Base-by-base conservation (phyloP, 2,113 vertebrate species). In the Mastomys coucha region DNA sequence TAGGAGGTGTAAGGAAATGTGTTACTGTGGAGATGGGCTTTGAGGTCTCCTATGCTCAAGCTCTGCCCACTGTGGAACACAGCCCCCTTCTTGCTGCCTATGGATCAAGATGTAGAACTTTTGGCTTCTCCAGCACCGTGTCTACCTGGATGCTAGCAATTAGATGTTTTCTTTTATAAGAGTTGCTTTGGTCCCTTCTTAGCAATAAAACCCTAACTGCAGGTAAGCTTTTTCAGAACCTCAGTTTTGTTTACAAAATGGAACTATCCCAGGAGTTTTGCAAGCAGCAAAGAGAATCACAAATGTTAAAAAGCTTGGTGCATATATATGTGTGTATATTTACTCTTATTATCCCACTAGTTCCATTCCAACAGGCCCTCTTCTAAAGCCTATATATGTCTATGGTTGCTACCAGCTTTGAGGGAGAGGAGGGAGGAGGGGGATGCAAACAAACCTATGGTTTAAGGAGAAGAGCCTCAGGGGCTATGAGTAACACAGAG, bases 381-480 rank as follows among this genome's bases (percentile, higher is more conserved):
- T 0, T 60, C 86, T 88, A 63, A 95, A 95, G 90, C 45, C 49
- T 31, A 26, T 56, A 0, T 36, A 51, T 75, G 90, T 84, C 94
- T 91, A 90, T 63, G 78, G 60, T 78, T 94, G 82, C 63, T 97
- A 84, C 65, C 78, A 90, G 85, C 26, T 93, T 87, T 60, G 53
- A 49, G 53, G 13, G 45, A 36, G 39, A 69, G 77, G 77, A 33
- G 80, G 33, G 51, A 26, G 17, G 26, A 20, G 51, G 70, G 24
- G 16, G 31, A 19, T 75, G 80, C 26, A 91, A 82, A 94, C 78
- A 49, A 96, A 89, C 77, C 17, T 89, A 58, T 92, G 85, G 94
- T 63, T 8, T 86, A 17, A 45, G 51, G 17, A 24, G 0, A 88
- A 20, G 16, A 17, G 0, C 31, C n/a, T 89, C 7, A 7, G 78